Percentiles rank a stretch among this genome's conserved stretches.
Evolutionary conservation across 2,888 invertebrate genomes (phyloP).

Genomic region (Pyrochroa serraticornis): DNA sequence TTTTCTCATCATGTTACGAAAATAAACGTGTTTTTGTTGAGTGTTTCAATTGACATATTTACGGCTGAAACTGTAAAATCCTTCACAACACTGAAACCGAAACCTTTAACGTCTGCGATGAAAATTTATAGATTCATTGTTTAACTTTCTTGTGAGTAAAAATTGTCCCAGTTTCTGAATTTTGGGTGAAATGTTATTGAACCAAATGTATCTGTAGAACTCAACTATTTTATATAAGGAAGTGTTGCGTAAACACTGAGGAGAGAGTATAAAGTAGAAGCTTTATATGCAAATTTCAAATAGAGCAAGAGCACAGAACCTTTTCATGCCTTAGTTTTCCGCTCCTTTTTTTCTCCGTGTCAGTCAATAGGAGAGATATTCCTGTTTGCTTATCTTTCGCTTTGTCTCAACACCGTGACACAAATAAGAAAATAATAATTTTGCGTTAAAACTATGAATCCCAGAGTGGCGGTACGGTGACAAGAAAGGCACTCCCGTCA

Average conservation of each 20-base stretch:
- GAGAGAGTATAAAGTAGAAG: slow-evolving; percentile 10
- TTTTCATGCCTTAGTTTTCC: slow-evolving; percentile 19
- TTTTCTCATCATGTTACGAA: slow-evolving; percentile 20
- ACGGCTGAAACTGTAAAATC: slow-evolving; percentile 17
- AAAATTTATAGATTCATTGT: slow-evolving; percentile 22
- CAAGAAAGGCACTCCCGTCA: no score
- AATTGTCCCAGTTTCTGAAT: background rate
- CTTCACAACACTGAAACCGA: background rate
- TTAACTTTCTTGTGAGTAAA: background rate
- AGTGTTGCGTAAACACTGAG: slow-evolving; percentile 14
- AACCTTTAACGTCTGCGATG: slow-evolving; percentile 9
- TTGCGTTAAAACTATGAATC: no score
- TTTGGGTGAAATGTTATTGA: background rate
- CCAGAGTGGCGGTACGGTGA: no score
- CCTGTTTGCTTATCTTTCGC: slow-evolving; percentile 6
- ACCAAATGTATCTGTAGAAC: background rate
- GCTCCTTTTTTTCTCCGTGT: slow-evolving; percentile 11
- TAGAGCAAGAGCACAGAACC: slow-evolving; percentile 10
- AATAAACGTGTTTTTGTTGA: slow-evolving; percentile 30
- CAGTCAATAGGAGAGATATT: slow-evolving; percentile 7
- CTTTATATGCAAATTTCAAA: slow-evolving; percentile 23
- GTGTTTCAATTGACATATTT: slow-evolving; percentile 33
- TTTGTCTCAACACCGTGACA: no score
- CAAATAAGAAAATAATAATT: no score
- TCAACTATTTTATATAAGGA: slow-evolving; percentile 6